Evolutionary conservation across 2,113 vertebrate species (phyloP), one percentile per base, ranked within the genome.

Genomic region (Gymnogyps californianus): DNA sequence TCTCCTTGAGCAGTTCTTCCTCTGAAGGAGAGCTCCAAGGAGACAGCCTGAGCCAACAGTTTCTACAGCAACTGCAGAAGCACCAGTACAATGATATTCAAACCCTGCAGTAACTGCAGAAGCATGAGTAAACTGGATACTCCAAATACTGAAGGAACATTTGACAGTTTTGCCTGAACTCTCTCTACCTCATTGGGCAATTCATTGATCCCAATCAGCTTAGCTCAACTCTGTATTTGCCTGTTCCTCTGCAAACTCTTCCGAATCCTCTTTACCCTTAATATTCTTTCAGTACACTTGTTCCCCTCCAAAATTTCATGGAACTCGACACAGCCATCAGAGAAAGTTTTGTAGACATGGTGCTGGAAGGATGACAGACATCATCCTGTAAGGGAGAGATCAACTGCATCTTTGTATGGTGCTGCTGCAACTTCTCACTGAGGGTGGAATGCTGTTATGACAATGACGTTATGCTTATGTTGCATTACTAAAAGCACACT

Each of bases 51-150:
- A 96, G 93, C 95, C 96, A 95, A 97, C 87, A 94, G 85, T 92
- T 96, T 88, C 96, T 97, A 94, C 96, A 96, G 95, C 93, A 96
- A 95, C 92, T 93, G 75, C 92, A 94, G 70, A 76, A 93, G 82
- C 75, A 85, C 49, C 36, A 80, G 66, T 47, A 88, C 84, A 91
- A 25, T 28, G 82, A 95, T 62, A 87, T 40, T 80, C 93, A 90
- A 85, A 40, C 78, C 71, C 82, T 80, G 90, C 84, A 83, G 70
- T 65, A 95, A 87, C 81, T 46, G 70, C 87, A 94, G 67, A 85
- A 93, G 75, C 78, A 46, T 70, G 78, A 49, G 87, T 40, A 95
- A 95, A 88, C 38, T 42, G 64, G 90, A 90, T 91, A 96, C 61
- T 67, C 72, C 70, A 72, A n/a, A 74, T 7, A 67, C 52, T 25